Base-by-base conservation (phyloP, 1,140 invertebrate genomes). In the Sarcophaga bullata region DNA sequence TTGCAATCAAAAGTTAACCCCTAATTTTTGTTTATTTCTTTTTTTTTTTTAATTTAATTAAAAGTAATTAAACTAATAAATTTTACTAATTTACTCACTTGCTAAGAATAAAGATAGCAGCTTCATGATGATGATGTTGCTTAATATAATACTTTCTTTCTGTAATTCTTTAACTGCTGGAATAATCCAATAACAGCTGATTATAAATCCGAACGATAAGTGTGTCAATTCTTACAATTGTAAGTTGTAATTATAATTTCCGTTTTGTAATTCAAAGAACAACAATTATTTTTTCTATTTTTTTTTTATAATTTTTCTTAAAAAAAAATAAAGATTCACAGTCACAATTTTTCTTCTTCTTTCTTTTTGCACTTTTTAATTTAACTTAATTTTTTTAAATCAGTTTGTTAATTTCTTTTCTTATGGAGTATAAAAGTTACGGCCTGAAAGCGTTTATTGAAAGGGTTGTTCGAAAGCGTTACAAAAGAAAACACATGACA, bases 71-170 rank as follows among this genome's bases (percentile, higher is more conserved):
- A 19, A 72, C 13, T 11, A 75, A 75, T 48, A 75, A 15, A 48
- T 48, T 48, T 75, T 0, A 6, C 37, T 72, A 72, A 6, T 72
- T 25, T 9, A 78, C 75, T 50, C 50, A 78, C 75, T 78, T 78
- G 75, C 75, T 50, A 78, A 78, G 48, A 78, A 78, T 25, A 78
- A 50, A 6, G 75, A n/a, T n/a, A 78, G 17, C 17, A 78, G 75
- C 17, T 78, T 78, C 75, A 78, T 78, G 6, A 11, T 78, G n/a
- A 25, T 19, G 8, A 25, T 68, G 54, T 37, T 37, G 25, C 25
- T 37, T 4, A 4, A 37, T 37, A 25, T 68, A 68, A 68, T 68
- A n/a, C 62, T 68, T 68, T 19, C 9, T n/a, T 58, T 68, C 62
- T 25, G 62, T 10, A 37, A 37, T 37, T 37, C 25, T 37, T 37